Conservation (phyloP, 2,888 invertebrate genomes). For the Beris morrisii region DNA sequence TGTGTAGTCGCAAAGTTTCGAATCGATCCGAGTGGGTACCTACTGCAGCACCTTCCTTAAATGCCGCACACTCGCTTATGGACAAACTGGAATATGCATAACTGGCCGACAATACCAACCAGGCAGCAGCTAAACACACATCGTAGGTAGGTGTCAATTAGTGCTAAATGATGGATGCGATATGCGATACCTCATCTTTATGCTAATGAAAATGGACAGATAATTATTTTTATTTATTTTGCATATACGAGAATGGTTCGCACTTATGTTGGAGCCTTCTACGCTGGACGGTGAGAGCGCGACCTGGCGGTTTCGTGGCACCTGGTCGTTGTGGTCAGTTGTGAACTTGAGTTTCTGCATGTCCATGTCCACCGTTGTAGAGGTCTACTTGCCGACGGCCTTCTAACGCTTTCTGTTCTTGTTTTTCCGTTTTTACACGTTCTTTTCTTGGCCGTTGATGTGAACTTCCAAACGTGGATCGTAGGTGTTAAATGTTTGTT, state of each 20-base stretch:
- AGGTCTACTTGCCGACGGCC: too few relatives aligned
- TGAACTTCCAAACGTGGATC: neutral
- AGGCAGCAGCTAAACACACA: neutral
- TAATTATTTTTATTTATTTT: conserved; percentile 41
- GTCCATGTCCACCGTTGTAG: too few relatives aligned
- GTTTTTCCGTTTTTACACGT: too few relatives aligned
- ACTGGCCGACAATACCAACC: conserved; percentile 3
- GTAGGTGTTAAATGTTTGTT: conserved; percentile 37
- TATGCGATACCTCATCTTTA: conserved; percentile 41
- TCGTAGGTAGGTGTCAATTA: conserved; percentile 41
- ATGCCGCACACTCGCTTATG: conserved; percentile 1
- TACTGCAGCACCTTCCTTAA: neutral
- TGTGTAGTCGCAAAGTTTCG: too few relatives aligned
- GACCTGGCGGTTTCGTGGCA: conserved; percentile 11
- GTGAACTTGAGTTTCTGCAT: too few relatives aligned
- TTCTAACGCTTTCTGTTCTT: too few relatives aligned
- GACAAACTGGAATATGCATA: conserved; percentile 17
- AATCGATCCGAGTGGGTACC: neutral
- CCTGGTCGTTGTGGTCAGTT: neutral
- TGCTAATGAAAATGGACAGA: conserved; percentile 42
- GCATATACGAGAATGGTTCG: neutral
- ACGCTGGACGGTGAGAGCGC: neutral
- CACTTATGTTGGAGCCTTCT: neutral
- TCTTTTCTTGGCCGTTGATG: too few relatives aligned
- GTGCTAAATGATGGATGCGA: conserved; percentile 42